These are phyloP conservation scores for Keiferia lycopersicella DNA, from an alignment of 2,888 invertebrate genomes.

Conservation along the genomic window DNA sequence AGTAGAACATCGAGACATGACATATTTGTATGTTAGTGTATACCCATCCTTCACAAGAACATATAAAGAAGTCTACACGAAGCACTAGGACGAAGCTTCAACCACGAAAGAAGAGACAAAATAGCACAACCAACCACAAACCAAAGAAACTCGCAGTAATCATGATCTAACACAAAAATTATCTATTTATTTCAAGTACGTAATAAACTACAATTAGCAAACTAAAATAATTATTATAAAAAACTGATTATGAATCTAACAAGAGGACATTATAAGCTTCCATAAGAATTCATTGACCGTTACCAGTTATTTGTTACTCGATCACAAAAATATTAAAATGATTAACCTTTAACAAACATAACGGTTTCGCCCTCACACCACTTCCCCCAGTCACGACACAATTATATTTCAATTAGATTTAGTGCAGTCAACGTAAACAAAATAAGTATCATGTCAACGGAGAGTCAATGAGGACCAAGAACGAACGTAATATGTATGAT, in stretches of 20 bases:
- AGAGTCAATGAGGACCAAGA: background rate
- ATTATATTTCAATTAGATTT: constrained; percentile 53
- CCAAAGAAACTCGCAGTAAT: constrained; percentile 73
- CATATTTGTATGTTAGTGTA: constrained; percentile 43
- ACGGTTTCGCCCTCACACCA: constrained; percentile 61
- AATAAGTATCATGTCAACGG: too few relatives aligned
- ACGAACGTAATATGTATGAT: background rate
- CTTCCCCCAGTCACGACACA: constrained; percentile 67
- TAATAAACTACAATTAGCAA: constrained; percentile 71
- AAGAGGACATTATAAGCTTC: constrained; percentile 50
- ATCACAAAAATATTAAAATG: constrained; percentile 18
- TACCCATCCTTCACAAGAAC: constrained; percentile 67
- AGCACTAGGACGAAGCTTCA: constrained; percentile 31
- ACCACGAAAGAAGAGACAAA: constrained; percentile 43
- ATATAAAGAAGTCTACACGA: constrained; percentile 47
- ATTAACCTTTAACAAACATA: constrained; percentile 2
- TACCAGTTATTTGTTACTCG: constrained; percentile 21
- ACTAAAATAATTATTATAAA: constrained; percentile 65
- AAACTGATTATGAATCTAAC: constrained; percentile 60
- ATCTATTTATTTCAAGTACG: constrained; percentile 72
- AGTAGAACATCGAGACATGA: constrained; percentile 15
- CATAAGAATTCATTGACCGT: constrained; percentile 35
- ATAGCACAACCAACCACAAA: constrained; percentile 75
- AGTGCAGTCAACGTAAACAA: constrained; percentile 30
- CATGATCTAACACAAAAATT: constrained; percentile 68